Conservation (phyloP, 2,797 vertebrate genomes). For the Lophius americanus region DNA sequence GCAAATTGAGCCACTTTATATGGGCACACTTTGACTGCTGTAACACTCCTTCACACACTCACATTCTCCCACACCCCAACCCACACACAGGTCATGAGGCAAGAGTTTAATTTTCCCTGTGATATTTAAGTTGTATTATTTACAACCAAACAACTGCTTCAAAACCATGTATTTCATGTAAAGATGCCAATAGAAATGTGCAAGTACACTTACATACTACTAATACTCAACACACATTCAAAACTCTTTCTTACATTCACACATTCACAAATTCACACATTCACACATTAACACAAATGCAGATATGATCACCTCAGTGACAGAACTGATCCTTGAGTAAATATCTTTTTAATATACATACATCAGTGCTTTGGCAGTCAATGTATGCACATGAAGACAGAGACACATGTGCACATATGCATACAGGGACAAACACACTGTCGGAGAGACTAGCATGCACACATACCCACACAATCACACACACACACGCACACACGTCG, state of each 20-base stretch:
- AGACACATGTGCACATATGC: slow-evolving; percentile 34
- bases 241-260: not conserved
- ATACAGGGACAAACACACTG: slow-evolving; percentile 41
- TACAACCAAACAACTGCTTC: slow-evolving; percentile 72
- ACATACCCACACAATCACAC: slow-evolving; percentile 7
- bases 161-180: slow-evolving; percentile 46
- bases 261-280: slow-evolving; percentile 14
- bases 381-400: slow-evolving; percentile 58
- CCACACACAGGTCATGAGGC: slow-evolving; percentile 12
- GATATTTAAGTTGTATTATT: slow-evolving; percentile 78
- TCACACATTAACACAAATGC: too few species aligned
- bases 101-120: slow-evolving; percentile 58
- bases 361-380: slow-evolving; percentile 56
- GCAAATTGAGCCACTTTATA: slow-evolving; percentile 42
- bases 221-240: not conserved
- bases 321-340: slow-evolving; percentile 49
- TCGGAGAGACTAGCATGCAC: slow-evolving; percentile 7
- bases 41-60: slow-evolving; percentile 26
- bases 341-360: slow-evolving; percentile 68
- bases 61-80: slow-evolving; percentile 13
- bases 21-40: slow-evolving; percentile 36
- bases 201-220: not conserved
- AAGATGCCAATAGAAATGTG: slow-evolving; percentile 29
- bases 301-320: slow-evolving; percentile 1
- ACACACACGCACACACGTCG: slow-evolving; percentile 43